Percentiles rank a stretch among this genome's conserved stretches.
These are phyloP conservation scores for Typhlomys cinereus DNA, from an alignment of 2,113 vertebrate genomes.

Conservation along the genomic window DNA sequence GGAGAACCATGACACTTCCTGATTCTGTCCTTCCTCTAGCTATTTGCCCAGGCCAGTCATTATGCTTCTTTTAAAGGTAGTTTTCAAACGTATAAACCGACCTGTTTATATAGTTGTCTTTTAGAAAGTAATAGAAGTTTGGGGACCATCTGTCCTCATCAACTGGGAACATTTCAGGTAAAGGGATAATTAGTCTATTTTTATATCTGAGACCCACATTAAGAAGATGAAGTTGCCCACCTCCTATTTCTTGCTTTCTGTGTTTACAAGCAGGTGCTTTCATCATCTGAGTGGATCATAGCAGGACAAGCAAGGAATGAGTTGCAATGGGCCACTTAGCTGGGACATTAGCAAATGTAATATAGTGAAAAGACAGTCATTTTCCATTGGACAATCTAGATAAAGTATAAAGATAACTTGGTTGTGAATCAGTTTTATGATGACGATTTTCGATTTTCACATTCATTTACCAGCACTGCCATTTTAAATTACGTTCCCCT, in stretches of 20 bases:
- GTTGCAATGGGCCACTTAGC: background rate
- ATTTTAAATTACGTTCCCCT: background rate
- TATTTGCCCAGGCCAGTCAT: background rate
- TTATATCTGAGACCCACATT: slow-evolving; percentile 32
- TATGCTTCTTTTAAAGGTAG: background rate
- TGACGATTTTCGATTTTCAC: background rate
- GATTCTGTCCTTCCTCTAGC: background rate
- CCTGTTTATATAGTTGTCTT: slow-evolving; percentile 15
- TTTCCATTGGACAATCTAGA: background rate
- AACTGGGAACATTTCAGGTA: slow-evolving; percentile 56
- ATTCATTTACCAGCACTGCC: background rate
- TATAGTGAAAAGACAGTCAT: background rate
- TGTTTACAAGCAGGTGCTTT: background rate
- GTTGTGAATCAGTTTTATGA: background rate
- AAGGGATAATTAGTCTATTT: slow-evolving; percentile 52
- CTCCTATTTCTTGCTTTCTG: background rate
- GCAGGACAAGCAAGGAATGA: background rate
- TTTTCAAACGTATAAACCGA: background rate
- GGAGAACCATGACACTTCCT: background rate
- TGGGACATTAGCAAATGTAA: background rate
- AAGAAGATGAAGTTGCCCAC: background rate
- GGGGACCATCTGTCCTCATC: slow-evolving; percentile 34
- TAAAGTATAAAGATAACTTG: background rate
- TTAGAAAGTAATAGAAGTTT: slow-evolving; percentile 14
- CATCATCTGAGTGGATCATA: background rate